phyloP scores from a whole-genome alignment of 2,888 invertebrate species.

The Chymomyza caudatula region DNA sequence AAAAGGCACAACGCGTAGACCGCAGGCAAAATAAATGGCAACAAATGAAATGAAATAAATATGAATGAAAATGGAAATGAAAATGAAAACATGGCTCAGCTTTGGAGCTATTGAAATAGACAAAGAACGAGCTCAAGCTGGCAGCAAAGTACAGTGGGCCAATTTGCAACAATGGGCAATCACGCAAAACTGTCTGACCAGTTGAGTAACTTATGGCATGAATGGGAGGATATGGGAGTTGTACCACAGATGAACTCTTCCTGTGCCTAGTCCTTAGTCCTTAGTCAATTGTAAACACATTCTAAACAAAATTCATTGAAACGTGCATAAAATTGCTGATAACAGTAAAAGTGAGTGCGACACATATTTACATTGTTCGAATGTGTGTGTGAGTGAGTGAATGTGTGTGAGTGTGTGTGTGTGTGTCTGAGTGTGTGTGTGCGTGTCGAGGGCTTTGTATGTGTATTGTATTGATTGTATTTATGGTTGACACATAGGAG shows the following conservation, averaged over 20 bases:
- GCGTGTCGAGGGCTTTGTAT: neutral
- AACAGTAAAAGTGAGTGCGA: constrained; percentile 44
- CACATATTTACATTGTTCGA: constrained; percentile 12
- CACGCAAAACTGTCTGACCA: neutral
- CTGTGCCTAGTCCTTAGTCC: constrained; percentile 1
- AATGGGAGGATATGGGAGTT: neutral
- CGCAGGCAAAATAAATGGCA: neutral
- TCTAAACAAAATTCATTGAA: constrained; percentile 65
- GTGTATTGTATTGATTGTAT: neutral
- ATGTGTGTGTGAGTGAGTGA: neutral
- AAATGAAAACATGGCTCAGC: constrained; percentile 12
- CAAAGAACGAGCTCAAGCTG: neutral
- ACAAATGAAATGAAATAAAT: constrained; percentile 30
- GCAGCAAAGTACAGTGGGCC: neutral
- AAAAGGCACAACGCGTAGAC: neutral
- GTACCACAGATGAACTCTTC: neutral
- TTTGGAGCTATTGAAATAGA: neutral
- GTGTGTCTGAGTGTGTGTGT: neutral
- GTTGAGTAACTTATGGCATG: neutral
- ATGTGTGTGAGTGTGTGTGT: neutral
- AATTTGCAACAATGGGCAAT: neutral
- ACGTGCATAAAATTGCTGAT: constrained; percentile 64
- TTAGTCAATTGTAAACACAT: constrained; percentile 49
- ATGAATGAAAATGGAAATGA: constrained; percentile 22
- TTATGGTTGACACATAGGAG: neutral